Conservation (phyloP, 1,140 invertebrate species). For the Acromyrmex heyeri region DNA sequence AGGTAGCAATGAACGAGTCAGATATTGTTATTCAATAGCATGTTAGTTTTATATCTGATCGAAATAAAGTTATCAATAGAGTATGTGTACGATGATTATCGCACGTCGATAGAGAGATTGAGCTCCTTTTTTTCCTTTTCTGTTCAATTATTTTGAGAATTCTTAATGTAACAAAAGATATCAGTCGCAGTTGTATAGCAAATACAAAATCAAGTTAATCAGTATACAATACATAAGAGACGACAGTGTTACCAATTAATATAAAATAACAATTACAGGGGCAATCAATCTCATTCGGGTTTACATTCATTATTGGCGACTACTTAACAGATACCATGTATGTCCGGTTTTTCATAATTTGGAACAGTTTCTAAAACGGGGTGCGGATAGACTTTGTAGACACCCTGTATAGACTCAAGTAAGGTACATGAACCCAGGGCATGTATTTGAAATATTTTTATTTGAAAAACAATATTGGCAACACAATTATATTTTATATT, state of each 20-base stretch:
- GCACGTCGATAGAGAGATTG: slow-evolving; percentile 49
- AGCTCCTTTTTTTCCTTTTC: slow-evolving; percentile 29
- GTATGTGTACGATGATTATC: slow-evolving; percentile 48
- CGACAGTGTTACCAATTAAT: slow-evolving; percentile 62
- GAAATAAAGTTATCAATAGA: slow-evolving; percentile 63
- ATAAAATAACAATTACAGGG: slow-evolving; percentile 66
- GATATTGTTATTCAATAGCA: slow-evolving; percentile 71
- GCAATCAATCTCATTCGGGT: slow-evolving; percentile 63
- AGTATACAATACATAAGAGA: slow-evolving; percentile 54
- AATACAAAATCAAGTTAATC: slow-evolving; percentile 45
- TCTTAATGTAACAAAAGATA: slow-evolving; percentile 51
- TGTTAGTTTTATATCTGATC: slow-evolving; percentile 57
- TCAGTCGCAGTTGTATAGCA: slow-evolving; percentile 62
- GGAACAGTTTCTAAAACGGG: too few species aligned
- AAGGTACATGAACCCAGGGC: slow-evolving; percentile 1
- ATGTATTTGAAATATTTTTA: too few species aligned
- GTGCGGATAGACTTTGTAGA: too few species aligned
- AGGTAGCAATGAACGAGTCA: slow-evolving; percentile 69
- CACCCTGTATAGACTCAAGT: slow-evolving; percentile 12
- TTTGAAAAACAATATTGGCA: too few species aligned
- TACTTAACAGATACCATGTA: slow-evolving; percentile 53
- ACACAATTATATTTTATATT: too few species aligned
- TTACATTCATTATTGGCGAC: slow-evolving; percentile 78
- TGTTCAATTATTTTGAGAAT: slow-evolving; percentile 49
- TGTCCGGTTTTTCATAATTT: not conserved